Base-by-base conservation (phyloP, 2,797 vertebrate species). In the Takifugu ocellatus region DNA sequence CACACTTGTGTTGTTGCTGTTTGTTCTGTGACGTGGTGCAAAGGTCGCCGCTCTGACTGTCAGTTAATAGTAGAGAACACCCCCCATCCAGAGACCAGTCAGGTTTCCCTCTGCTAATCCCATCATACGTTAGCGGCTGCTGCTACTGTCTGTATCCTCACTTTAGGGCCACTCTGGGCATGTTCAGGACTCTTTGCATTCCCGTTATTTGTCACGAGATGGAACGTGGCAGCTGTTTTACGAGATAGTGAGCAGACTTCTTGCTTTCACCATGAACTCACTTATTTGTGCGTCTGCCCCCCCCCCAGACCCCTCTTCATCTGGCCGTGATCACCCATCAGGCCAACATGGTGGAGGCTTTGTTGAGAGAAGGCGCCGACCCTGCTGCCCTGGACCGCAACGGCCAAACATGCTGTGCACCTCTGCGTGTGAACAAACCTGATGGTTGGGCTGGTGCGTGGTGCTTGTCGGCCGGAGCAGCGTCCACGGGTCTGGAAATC, bases 351-450 rank as follows among this genome's bases (percentile, higher is more conserved):
- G 93, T 95, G 67, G 65, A 81, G 8, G 62, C 79, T 27, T 72
- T 97, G 61, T 53, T 95, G 66, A 63, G 60, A 0, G 88, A 87
- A 0, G 92, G 92, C 1, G 91, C 94, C 0, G 93, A 92, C 52
- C 92, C 93, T 0, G 63, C 87, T 31, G 87, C 91, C 0, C 83
- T 94, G 70, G 95, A 97, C 76, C 93, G 95, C 5, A 88, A 95
- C 0, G 94, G 94, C 6, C 94, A 94, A 72, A 95, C 93, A 0
- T 87, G n/a, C 92, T 0, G 63, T 92, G 10, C 95, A 96, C 78
- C 86, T 97, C 21, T 94, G 94, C 26, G n/a, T 94, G 94, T 26
- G 94, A 95, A 79, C 92, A n/a, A n/a, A n/a, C n/a, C n/a, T n/a
- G n/a, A n/a, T n/a, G n/a, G n/a, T n/a, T n/a, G n/a, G n/a, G n/a